Evolutionary conservation across 2,113 vertebrate genomes (phyloP).

Genomic region (Zosterops borbonicus): DNA sequence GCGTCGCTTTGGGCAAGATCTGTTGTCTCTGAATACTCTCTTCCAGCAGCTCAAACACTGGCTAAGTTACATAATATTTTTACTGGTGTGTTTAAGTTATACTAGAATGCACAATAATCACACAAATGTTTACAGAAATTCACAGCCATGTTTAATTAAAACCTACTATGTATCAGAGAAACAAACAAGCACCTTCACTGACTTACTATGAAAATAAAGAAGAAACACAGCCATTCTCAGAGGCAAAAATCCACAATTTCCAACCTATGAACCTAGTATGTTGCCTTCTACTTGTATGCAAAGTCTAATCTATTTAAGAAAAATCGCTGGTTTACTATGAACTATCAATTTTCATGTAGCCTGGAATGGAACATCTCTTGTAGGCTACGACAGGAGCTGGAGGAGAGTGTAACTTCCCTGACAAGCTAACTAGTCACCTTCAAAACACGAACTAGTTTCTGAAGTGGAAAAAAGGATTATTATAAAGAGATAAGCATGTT

Average conservation of each 20-base stretch:
- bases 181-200: not conserved
- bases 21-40: not conserved
- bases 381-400: accelerated
- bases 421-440: not conserved
- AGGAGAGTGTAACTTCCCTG: not conserved
- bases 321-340: not conserved
- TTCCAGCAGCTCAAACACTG: not conserved
- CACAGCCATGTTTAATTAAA: not conserved
- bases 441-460: not conserved
- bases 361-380: not conserved
- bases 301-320: not conserved
- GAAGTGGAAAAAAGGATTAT: not conserved
- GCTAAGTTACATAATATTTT: not conserved
- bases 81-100: not conserved
- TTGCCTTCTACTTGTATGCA: not conserved
- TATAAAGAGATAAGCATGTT: not conserved
- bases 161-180: not conserved
- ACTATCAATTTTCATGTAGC: not conserved
- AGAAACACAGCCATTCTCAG: not conserved
- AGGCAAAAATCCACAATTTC: not conserved
- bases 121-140: not conserved
- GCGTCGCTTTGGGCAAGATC: not conserved
- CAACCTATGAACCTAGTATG: not conserved
- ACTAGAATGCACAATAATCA: not conserved
- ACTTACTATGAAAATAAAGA: not conserved